Evolutionary conservation across 1,140 invertebrate genomes (phyloP).

Genomic region (Cepaea nemoralis): DNA sequence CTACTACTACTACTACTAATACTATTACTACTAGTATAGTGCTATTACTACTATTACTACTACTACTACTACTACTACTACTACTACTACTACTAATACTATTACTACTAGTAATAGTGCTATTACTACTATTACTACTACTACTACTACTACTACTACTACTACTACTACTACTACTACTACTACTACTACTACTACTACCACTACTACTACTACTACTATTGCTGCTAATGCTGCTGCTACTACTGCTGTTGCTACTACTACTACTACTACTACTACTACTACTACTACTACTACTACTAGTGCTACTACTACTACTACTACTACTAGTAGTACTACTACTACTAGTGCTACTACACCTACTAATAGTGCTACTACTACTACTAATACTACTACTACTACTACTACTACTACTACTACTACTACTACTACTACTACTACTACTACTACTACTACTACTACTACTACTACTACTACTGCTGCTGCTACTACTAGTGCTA

Average conservation of each 20-base stretch:
- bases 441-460: no score
- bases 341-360: no score
- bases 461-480: no score
- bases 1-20: background rate
- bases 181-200: conserved; percentile 14
- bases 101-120: no score
- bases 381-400: no score
- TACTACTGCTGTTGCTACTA: background rate
- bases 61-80: background rate
- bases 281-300: no score
- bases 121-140: background rate
- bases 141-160: background rate
- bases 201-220: conserved; percentile 5
- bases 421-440: no score
- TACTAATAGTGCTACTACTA: no score
- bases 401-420: background rate
- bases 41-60: background rate
- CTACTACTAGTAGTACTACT: no score
- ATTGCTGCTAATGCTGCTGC: background rate
- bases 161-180: background rate
- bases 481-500: no score
- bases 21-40: background rate
- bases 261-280: no score
- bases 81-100: background rate
- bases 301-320: no score